Base-by-base conservation (phyloP, 2,113 vertebrate genomes). In the Melanotaenia duboulayi region DNA sequence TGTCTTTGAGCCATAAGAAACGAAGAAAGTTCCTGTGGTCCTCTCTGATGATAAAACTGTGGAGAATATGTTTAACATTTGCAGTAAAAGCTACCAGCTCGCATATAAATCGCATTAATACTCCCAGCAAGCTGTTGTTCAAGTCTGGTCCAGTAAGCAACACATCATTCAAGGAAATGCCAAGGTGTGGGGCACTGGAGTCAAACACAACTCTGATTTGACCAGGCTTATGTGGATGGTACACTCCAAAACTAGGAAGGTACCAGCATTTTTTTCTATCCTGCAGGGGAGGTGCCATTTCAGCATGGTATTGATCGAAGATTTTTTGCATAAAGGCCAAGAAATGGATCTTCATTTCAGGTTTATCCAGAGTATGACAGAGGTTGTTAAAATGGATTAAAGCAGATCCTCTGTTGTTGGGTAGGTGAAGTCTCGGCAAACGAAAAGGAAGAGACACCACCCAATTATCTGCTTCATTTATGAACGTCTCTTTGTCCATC, bases 151-250 rank as follows among this genome's bases (percentile, higher is more conserved):
- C 23, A n/a, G 11, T 52, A 4, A 51, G 9, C 35, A 35, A 35
- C 35, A 35, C 35, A 50, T 50, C 49, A 50, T 22, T n/a, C n/a
- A n/a, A 22, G n/a, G 20, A 50, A 19, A 7, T 9, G 4, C 35
- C 35, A 22, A 50, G 49, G 9, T 35, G 35, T 35, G 4, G 4
- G 4, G 35, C 35, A 35, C 35, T 35, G 35, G 35, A 35, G 35
- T 35, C 60, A 49, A 63, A 63, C n/a, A 63, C 46, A 2, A 64
- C 46, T 46, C 61, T 64, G 61, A 64, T 50, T 19, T 64, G 24
- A 0, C 2, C 25, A 9, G 61, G 46, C 17, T 64, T 64, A 10
- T 12, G 28, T 0, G 25, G 46, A 11, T 64, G 25, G 28, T 50
- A 64, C 4, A 50, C 46, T 20, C 1, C 28, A 64, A 37, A 64